Conservation (phyloP, 2,113 vertebrate genomes). For the Thinocorus orbignyianus region DNA sequence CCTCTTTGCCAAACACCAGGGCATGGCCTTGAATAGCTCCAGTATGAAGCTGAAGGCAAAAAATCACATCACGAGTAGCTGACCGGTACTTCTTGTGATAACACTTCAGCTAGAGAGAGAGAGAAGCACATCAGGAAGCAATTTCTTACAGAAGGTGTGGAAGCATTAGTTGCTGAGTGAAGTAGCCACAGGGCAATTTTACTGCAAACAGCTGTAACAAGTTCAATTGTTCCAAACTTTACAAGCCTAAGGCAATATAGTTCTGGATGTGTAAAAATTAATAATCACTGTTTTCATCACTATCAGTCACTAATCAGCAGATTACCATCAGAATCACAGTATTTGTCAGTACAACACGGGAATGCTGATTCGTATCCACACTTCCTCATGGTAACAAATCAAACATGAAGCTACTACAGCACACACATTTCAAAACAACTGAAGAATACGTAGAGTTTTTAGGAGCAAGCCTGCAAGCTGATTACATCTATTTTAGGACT, state of each 20-base stretch:
- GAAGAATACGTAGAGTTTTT: neutral
- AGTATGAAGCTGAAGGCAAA: constrained; percentile 95
- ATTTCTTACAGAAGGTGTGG: neutral
- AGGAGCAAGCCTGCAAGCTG: neutral
- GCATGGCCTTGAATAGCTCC: constrained; percentile 86
- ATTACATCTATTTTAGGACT: neutral
- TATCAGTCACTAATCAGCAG: neutral
- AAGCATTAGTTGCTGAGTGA: neutral
- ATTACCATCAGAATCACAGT: neutral
- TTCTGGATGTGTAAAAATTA: neutral
- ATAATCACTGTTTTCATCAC: neutral
- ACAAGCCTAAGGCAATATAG: neutral
- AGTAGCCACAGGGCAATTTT: neutral
- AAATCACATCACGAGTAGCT: constrained; percentile 83
- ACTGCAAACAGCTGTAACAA: neutral
- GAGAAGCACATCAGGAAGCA: neutral
- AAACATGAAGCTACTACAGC: neutral
- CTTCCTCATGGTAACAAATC: neutral
- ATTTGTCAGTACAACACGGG: neutral
- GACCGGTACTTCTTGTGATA: constrained; percentile 87
- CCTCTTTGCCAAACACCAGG: constrained; percentile 88
- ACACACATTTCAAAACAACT: neutral
- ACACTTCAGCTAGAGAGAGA: constrained; percentile 85
- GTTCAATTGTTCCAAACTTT: neutral
- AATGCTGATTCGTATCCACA: neutral